phyloP scores from a whole-genome alignment of 1,140 invertebrate species.

The Gonatopus flavifemur region DNA sequence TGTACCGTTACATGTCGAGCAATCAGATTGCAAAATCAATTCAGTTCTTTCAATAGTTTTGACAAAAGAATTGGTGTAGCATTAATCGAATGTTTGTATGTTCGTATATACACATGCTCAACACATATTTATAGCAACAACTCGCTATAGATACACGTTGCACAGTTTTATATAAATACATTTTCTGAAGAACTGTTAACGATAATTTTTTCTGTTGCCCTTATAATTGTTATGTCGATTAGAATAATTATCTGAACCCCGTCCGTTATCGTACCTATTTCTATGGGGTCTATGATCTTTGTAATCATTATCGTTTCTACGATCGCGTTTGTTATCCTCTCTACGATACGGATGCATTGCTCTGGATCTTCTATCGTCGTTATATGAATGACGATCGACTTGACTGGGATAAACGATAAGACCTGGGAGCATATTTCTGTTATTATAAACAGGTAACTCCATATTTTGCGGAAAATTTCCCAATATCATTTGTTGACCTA shows the following conservation, averaged over 20 bases:
- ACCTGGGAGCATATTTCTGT: slow-evolving; percentile 18
- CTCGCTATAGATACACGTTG: no score
- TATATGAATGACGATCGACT: slow-evolving; percentile 13
- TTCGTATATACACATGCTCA: no score
- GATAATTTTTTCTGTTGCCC: slow-evolving; percentile 21
- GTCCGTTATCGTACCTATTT: slow-evolving; percentile 17
- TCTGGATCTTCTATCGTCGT: slow-evolving; percentile 30
- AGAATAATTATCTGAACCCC: slow-evolving; percentile 15
- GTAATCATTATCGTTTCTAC: slow-evolving; percentile 21
- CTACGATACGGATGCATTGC: slow-evolving; percentile 38
- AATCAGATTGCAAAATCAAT: no score
- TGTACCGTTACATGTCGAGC: no score
- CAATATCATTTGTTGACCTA: slow-evolving; percentile 44
- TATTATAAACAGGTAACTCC: slow-evolving; percentile 15
- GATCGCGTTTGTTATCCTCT: slow-evolving; percentile 25
- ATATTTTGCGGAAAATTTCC: slow-evolving; percentile 22
- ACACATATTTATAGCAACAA: no score
- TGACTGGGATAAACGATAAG: slow-evolving; percentile 19
- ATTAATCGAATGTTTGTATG: no score
- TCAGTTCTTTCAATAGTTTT: no score
- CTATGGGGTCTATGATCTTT: slow-evolving; percentile 24
- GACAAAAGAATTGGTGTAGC: no score
- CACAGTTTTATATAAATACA: no score
- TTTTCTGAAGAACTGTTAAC: slow-evolving; percentile 14
- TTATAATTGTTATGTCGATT: slow-evolving; percentile 12